These are phyloP conservation scores for Pogonocichla stellata DNA, from an alignment of 2,113 vertebrate genomes.

Conservation along the genomic window DNA sequence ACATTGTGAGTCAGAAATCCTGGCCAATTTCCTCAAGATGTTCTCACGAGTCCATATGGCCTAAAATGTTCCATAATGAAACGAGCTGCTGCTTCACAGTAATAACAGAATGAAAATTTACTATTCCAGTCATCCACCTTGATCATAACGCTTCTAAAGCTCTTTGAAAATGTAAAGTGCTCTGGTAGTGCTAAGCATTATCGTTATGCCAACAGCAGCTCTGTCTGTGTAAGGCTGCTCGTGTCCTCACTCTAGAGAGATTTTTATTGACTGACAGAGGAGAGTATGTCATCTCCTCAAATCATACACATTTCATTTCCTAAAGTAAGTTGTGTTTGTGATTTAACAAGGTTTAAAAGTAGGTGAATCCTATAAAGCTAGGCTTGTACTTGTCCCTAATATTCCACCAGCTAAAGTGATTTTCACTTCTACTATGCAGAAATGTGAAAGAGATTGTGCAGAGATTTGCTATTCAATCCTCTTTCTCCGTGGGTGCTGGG, in stretches of 20 bases:
- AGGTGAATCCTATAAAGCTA: constrained; percentile 38
- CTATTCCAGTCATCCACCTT: constrained; percentile 43
- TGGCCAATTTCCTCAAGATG: constrained; percentile 13
- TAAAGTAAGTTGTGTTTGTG: constrained; percentile 21
- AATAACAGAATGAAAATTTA: constrained; percentile 38
- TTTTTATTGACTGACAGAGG: constrained; percentile 32
- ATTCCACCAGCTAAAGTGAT: constrained; percentile 35
- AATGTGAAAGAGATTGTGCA: constrained; percentile 19
- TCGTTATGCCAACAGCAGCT: not conserved
- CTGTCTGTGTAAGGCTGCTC: not conserved
- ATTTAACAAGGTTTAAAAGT: constrained; percentile 48
- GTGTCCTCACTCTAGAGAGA: not conserved
- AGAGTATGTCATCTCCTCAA: constrained; percentile 20
- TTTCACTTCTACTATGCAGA: not conserved
- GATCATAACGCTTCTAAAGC: constrained; percentile 9
- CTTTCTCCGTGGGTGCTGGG: not conserved
- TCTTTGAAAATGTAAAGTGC: constrained; percentile 31
- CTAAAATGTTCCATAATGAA: constrained; percentile 39
- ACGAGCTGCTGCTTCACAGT: constrained; percentile 8
- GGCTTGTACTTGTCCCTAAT: constrained; percentile 20
- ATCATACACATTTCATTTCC: constrained; percentile 34
- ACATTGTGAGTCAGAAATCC: not conserved
- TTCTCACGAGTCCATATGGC: constrained; percentile 1
- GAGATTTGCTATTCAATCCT: constrained; percentile 64
- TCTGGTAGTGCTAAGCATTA: not conserved